Evolutionary conservation across 2,113 vertebrate genomes (phyloP), one percentile per base, ranked within the genome.

Genomic region (Calidris pygmaea): DNA sequence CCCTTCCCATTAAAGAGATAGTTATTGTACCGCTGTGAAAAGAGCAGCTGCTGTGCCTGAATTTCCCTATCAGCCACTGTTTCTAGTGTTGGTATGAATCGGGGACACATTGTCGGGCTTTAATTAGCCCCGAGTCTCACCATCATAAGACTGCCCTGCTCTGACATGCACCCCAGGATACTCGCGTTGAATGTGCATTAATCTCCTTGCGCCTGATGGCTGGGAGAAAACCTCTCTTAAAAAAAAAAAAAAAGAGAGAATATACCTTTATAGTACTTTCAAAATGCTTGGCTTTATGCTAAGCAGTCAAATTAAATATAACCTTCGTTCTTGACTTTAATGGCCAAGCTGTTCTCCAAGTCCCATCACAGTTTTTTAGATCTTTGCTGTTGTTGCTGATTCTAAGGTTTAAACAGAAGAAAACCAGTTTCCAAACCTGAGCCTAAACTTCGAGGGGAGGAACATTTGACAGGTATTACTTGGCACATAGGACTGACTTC

Each of bases 11-110:
- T 60, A 96, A 96, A 97, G 96, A 97, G 97, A 92, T 97, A 95
- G 95, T 93, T 96, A 98, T 97, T 98, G 98, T 98, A 89, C 85
- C 41, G 37, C 96, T 88, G 97, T 98, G 89, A 97, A 98, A 97
- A 98, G 97, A 97, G 97, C 98, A 98, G 98, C 98, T 98, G 98
- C 98, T 97, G 79, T 56, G 94, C 97, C 93, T 94, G 85, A 89
- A 93, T 96, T 96, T 96, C 90, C 97, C 91, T 93, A 96, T 97
- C 97, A 97, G 92, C 66, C 86, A 93, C 95, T 94, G 95, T 96
- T 97, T 96, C 93, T 88, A 92, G 89, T 71, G 85, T 70, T 0
- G 76, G 89, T 85, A 92, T 95, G 91, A 97, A 96, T 91, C 80
- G 93, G 92, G 95, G 91, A 81, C 92, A 92, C 86, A 80, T 78